phyloP scores from a whole-genome alignment of 2,797 vertebrate genomes.

The Xyrichtys novacula region DNA sequence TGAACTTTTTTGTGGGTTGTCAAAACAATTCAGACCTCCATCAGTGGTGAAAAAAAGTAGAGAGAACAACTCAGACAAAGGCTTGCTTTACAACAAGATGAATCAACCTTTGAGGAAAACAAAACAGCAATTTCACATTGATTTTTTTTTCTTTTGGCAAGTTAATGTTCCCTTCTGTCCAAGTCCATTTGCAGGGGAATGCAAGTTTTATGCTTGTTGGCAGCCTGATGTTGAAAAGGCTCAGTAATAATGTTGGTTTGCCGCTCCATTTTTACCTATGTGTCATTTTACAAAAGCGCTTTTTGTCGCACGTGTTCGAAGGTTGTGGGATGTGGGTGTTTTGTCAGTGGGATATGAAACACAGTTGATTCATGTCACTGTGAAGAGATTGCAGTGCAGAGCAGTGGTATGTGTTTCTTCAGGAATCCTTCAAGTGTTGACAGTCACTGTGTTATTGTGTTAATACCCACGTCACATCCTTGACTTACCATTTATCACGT shows the following conservation, averaged over 20 bases:
- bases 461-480: constrained; percentile 21
- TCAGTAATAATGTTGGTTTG: constrained; percentile 19
- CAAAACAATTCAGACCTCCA: constrained; percentile 27
- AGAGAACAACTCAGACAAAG: constrained; percentile 15
- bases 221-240: constrained; percentile 44
- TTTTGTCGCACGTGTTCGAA: constrained; percentile 12
- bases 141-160: constrained; percentile 3
- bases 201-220: constrained; percentile 45
- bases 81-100: constrained; percentile 18
- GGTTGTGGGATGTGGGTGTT: constrained; percentile 17
- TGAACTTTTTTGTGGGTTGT: constrained; percentile 19
- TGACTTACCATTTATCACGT: constrained; percentile 43
- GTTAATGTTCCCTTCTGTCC: constrained; percentile 41
- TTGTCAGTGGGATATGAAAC: constrained; percentile 35
- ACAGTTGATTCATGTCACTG: constrained; percentile 44
- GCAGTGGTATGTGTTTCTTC: constrained; percentile 19
- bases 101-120: constrained; percentile 13
- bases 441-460: constrained; percentile 16
- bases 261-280: constrained; percentile 35
- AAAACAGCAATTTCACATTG: constrained; percentile 38
- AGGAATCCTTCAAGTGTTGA: constrained; percentile 46
- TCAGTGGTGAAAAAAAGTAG: constrained; percentile 7
- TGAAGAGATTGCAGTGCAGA: constrained; percentile 11
- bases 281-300: constrained; percentile 50
- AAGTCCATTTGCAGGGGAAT: constrained; percentile 43